These are phyloP conservation scores for Machaerirhynchus nigripectus DNA, from an alignment of 2,113 vertebrate species.

Conservation along the genomic window DNA sequence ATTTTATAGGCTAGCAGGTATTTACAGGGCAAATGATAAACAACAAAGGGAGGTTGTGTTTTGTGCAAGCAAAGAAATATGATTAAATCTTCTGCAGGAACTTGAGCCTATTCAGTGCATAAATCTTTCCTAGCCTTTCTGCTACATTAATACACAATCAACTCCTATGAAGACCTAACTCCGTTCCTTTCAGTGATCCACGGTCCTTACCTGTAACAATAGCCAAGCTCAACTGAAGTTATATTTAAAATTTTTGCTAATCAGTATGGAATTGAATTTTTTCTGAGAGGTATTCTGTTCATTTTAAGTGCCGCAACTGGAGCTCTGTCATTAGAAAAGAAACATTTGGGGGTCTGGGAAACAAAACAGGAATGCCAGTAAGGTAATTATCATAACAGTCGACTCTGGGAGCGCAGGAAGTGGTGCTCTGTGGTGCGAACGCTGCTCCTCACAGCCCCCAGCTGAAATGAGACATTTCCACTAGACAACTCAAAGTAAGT, in stretches of 20 bases:
- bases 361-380: slow-evolving; percentile 55
- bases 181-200: neutral
- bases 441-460: slow-evolving; percentile 6
- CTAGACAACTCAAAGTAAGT: slow-evolving; percentile 46
- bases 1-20: neutral
- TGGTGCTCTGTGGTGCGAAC: slow-evolving; percentile 17
- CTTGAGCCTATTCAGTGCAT: neutral
- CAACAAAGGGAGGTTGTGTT: neutral
- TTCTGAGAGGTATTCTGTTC: neutral
- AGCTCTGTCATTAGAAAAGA: slow-evolving; percentile 61
- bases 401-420: slow-evolving; percentile 58
- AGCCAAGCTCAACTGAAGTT: neutral
- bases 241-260: slow-evolving; percentile 49
- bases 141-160: slow-evolving; percentile 17
- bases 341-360: slow-evolving; percentile 55
- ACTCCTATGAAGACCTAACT: neutral
- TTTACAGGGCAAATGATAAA: neutral
- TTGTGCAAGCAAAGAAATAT: slow-evolving; percentile 13
- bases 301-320: slow-evolving; percentile 16
- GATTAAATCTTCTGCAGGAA: slow-evolving; percentile 19
- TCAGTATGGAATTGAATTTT: slow-evolving; percentile 34
- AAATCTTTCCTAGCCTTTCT: slow-evolving; percentile 32
- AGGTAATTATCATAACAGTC: slow-evolving; percentile 68
- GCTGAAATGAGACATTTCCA: slow-evolving; percentile 28
- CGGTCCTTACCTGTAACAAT: slow-evolving; percentile 13